These are phyloP conservation scores for Drosophila nigritarsus DNA, from an alignment of 2,888 invertebrate species.

Conservation along the genomic window DNA sequence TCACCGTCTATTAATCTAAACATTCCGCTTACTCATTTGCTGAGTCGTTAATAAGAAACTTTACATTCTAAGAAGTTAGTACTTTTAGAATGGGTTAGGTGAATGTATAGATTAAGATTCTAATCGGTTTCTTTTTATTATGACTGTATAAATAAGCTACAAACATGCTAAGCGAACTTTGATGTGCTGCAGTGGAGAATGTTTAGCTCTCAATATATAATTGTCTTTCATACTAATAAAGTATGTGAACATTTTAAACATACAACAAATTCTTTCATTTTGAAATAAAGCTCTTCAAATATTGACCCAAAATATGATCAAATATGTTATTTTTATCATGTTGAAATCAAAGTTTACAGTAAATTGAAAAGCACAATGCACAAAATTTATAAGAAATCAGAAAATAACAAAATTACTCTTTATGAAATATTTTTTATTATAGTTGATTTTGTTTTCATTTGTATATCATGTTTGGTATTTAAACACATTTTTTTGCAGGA, in stretches of 20 bases:
- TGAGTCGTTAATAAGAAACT: not conserved
- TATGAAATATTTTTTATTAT: not conserved
- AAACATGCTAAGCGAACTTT: not conserved
- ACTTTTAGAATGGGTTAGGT: not conserved
- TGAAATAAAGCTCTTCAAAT: rapidly evolving
- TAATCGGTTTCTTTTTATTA: not conserved
- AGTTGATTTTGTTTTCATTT: not conserved
- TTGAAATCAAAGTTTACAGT: not conserved
- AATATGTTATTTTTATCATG: not conserved
- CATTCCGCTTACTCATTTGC: not conserved
- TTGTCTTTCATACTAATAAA: not conserved
- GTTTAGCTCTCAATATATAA: not conserved
- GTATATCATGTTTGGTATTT: not conserved
- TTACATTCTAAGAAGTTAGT: not conserved
- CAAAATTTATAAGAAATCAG: not conserved
- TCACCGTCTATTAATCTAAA: not conserved
- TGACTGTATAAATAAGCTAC: not conserved
- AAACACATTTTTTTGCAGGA: not conserved
- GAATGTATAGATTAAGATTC: not conserved
- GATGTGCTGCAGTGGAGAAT: not conserved
- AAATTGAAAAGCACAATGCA: too few species aligned
- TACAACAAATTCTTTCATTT: not conserved
- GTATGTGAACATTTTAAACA: not conserved
- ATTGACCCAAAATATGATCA: not conserved
- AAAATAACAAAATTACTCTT: not conserved